Evolutionary conservation across 2,888 invertebrate species (phyloP).

Genomic region (Myopa tessellatipennis): DNA sequence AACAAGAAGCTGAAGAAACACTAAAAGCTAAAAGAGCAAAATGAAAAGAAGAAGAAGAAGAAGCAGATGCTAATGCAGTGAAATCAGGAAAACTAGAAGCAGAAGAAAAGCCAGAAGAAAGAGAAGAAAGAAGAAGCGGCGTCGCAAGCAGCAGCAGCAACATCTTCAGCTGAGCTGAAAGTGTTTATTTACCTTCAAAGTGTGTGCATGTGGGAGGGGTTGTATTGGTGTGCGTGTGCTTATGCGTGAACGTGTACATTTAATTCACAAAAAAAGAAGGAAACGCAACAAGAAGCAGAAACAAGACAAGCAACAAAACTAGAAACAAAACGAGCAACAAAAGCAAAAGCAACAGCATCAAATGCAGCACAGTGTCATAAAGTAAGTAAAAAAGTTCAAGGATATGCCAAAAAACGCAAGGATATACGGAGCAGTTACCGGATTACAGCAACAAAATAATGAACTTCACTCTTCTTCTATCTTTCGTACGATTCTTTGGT

Average conservation of each 20-base stretch:
- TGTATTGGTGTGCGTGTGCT: constrained; percentile 18
- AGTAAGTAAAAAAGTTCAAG: not conserved
- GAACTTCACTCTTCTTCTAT: no score
- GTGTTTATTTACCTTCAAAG: no score
- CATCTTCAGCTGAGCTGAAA: no score
- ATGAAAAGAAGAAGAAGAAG: not conserved
- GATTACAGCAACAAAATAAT: constrained; percentile 1
- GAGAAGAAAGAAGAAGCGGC: not conserved
- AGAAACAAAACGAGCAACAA: no score
- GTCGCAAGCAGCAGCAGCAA: not conserved
- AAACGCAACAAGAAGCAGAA: not conserved
- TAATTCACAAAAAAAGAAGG: not conserved
- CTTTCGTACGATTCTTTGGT: no score
- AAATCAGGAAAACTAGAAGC: no score
- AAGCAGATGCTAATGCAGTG: not conserved
- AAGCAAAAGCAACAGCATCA: not conserved
- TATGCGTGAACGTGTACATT: constrained; percentile 10
- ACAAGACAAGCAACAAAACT: no score
- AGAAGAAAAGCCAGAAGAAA: not conserved
- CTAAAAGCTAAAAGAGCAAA: no score
- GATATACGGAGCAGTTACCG: no score
- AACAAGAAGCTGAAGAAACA: not conserved
- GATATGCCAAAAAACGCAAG: not conserved
- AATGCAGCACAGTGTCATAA: not conserved
- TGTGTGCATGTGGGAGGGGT: no score